Evolutionary conservation across 2,113 vertebrate species (phyloP).

Genomic region (rabbit (Oryctolagus cuniculus)): mOryCun1.1 NC_091448.1:45250001-45250500

Average conservation of each 20-base stretch:
- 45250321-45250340: slow-evolving; percentile 8
- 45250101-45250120: slow-evolving; percentile 40
- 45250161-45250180: not conserved
- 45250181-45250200: not conserved
- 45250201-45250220: slow-evolving; percentile 18
- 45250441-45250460: not conserved
- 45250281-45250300: slow-evolving; percentile 26
- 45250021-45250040: not conserved
- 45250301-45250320: not conserved
- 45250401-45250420: not conserved
- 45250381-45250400: not conserved
- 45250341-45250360: not conserved
- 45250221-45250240: not conserved
- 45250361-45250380: not conserved
- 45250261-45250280: not conserved
- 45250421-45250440: not conserved
- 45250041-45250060: slow-evolving; percentile 37
- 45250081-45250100: slow-evolving; percentile 24
- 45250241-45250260: slow-evolving; percentile 13
- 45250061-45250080: not conserved
- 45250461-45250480: not conserved
- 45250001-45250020: slow-evolving; percentile 5
- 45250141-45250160: slow-evolving; percentile 39
- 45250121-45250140: slow-evolving; percentile 27
- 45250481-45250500: slow-evolving; percentile 29